Percentiles rank a stretch among this genome's conserved stretches.
Evolutionary conservation across 2,888 invertebrate species (phyloP).

Genomic region (Drosophila monieri): DNA sequence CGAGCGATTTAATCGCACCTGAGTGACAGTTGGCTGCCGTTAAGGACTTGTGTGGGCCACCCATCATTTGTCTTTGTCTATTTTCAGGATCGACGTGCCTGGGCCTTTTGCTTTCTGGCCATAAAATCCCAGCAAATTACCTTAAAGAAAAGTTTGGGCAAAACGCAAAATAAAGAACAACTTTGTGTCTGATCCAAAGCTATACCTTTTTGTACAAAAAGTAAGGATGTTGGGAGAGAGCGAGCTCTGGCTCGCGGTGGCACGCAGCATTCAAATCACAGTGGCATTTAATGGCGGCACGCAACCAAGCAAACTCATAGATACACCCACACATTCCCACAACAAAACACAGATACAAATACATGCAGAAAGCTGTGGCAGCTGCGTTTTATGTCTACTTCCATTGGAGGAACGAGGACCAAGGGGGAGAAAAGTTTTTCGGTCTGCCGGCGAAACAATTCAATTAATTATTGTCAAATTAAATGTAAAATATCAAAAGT

Average conservation of each 20-base stretch:
- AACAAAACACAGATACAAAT: neutral
- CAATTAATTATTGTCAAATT: slow-evolving; percentile 72
- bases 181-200: neutral
- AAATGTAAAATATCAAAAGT: slow-evolving; percentile 68
- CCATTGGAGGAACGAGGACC: neutral
- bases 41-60: neutral
- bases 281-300: slow-evolving; percentile 36
- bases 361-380: slow-evolving; percentile 7
- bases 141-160: slow-evolving; percentile 27
- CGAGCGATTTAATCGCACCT: slow-evolving; percentile 9
- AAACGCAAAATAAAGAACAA: no score
- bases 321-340: neutral
- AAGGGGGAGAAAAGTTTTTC: slow-evolving; percentile 1
- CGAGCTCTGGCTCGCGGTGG: slow-evolving; percentile 14
- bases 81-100: slow-evolving; percentile 10
- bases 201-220: neutral
- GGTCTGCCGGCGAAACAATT: slow-evolving; percentile 26
- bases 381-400: slow-evolving; percentile 16
- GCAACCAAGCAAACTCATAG: slow-evolving; percentile 16
- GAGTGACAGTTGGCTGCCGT: slow-evolving; percentile 1
- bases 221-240: neutral
- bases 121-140: slow-evolving; percentile 23
- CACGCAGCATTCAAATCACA: slow-evolving; percentile 37
- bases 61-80: slow-evolving; percentile 7
- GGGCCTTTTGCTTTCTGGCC: neutral